Base-by-base conservation (phyloP, 2,113 vertebrate species). In the Cardinalis cardinalis region DNA sequence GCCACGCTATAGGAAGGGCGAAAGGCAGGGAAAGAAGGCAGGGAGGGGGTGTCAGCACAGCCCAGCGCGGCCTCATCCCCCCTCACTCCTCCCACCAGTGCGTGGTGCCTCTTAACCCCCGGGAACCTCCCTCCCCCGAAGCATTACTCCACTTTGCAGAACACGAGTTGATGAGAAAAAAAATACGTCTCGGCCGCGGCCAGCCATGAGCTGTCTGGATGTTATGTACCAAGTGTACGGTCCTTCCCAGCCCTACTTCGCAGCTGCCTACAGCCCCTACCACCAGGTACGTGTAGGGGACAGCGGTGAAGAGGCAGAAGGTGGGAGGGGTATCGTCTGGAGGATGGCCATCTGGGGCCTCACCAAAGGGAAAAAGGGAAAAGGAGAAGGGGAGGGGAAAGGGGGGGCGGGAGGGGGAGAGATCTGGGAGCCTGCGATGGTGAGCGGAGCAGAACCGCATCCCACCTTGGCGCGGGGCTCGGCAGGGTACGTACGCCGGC, bases 191-290 rank as follows among this genome's bases (percentile, higher is more conserved):
- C 84, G 73, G 92, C 93, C 32, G 87, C 75, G 93, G 94, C 87
- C 95, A 98, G 99, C 98, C 98, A 99, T 99, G 99, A 99, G 99
- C 98, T 99, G 99, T 97, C 84, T 99, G 98, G 99, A 99, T 99
- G 99, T 99, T 96, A 99, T 99, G 99, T 99, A 99, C 98, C 99
- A 99, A 97, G 99, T 99, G 83, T 99, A 99, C 84, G 98, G 98
- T 96, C 97, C 98, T 84, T 97, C 98, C 64, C 99, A 99, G 97
- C 98, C 98, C 72, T 99, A 99, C 94, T 99, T 99, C 77, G 94
- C 98, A 74, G 97, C 98, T 91, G 97, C 98, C 59, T 99, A 99
- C 96, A 98, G 98, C 81, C 98, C 99, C 52, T 99, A 99, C 79
- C 99, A 98, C 86, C 99, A 99, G 99, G 99, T 99, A 98, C 2